These are phyloP conservation scores for Dipodomys spectabilis DNA, from an alignment of 2,113 vertebrate genomes.

Conservation along the genomic window DNA sequence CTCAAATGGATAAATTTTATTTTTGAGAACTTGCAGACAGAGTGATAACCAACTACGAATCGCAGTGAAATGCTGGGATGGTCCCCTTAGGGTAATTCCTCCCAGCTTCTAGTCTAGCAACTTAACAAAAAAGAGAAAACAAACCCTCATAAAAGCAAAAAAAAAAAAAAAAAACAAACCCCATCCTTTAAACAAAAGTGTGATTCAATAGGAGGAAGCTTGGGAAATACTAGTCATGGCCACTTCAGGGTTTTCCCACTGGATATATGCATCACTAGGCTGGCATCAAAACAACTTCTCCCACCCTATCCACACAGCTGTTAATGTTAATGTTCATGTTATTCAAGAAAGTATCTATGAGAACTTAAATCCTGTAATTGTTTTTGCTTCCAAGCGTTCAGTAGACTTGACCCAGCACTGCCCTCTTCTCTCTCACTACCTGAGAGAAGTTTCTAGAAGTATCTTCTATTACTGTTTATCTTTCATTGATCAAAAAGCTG, in stretches of 20 bases:
- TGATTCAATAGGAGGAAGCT: constrained; percentile 52
- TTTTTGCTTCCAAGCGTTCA: not conserved
- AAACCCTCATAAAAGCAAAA: not conserved
- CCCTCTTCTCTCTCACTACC: not conserved
- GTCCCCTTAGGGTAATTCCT: constrained; percentile 7
- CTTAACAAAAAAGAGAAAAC: not conserved
- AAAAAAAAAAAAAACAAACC: constrained; percentile 53
- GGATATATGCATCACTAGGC: not conserved
- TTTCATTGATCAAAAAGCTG: constrained; percentile 11
- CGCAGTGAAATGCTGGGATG: not conserved
- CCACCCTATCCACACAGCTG: not conserved
- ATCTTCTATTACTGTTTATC: not conserved
- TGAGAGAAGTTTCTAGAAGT: not conserved
- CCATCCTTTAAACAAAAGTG: constrained; percentile 46
- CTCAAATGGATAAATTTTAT: constrained; percentile 18
- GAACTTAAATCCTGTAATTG: not conserved
- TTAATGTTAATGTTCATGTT: not conserved
- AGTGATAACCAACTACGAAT: not conserved
- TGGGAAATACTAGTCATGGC: constrained; percentile 20
- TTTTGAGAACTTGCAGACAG: constrained; percentile 44
- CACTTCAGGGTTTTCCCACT: not conserved
- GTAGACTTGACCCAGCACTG: not conserved
- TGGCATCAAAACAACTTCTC: not conserved
- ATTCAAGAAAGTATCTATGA: not conserved
- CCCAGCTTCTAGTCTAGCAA: not conserved